Evolutionary conservation across 2,888 invertebrate species (phyloP), one percentile per base, ranked within the genome.

Genomic region (Brachyptera putata): DNA sequence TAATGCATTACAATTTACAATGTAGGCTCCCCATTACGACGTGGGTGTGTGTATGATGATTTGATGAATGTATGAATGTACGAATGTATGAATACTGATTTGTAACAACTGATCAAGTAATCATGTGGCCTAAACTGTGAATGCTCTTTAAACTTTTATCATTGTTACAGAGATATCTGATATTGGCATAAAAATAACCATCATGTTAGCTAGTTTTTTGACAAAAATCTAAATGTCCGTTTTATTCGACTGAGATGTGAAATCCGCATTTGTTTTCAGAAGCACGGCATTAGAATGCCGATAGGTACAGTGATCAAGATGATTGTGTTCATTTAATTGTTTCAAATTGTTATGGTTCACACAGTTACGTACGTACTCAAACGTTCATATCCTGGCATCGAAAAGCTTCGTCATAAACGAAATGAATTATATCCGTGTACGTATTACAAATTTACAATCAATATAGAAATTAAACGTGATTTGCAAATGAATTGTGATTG

Each of bases 41-140:
- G 41, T 21, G 21, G 16, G 41, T 16, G 41, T 9, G 41, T 41
- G 41, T 21, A 41, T 41, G 41, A 14, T 14, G 2, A 41, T 41
- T 41, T n/a, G n/a, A 41, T 41, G 5, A 41, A 18, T 41, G 41
- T 41, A 41, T 14, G 16, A 37, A 37, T n/a, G n/a, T n/a, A n/a
- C n/a, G n/a, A 14, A 37, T 16, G 11, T 18, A 18, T 43, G 43
- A 24, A 16, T 24, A 46, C 7, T 46, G 22, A 24, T 43, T n/a
- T 30, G 26, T 22, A 41, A 5, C 24, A 48, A 36, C 24, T n/a
- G 58, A 58, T 58, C 34, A 36, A 50, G 56, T 56, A 58, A 60
- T 59, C 41, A 62, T 57, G 62, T 62, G 62, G 62, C 62, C 62
- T 62, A 62, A 62, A 49, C 56, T 62, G 60, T 60, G 48, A 60